These are phyloP conservation scores for Poecilobothrus nobilitatus DNA, from an alignment of 2,888 invertebrate species.

Conservation along the genomic window DNA sequence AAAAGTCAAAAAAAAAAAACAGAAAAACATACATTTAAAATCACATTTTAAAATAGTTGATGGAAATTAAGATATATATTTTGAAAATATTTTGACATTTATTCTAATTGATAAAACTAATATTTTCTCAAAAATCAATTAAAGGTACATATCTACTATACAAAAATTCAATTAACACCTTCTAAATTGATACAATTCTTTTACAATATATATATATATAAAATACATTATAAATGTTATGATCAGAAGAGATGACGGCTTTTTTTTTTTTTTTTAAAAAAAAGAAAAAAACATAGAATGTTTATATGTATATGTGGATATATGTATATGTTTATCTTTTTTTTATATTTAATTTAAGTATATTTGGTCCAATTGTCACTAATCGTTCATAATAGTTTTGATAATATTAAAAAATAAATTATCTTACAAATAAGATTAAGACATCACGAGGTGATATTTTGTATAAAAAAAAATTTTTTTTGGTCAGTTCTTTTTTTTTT, in stretches of 20 bases:
- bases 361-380: slow-evolving; percentile 1
- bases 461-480: neutral
- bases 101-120: neutral
- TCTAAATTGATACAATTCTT: neutral
- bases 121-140: neutral
- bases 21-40: neutral
- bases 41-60: neutral
- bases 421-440: neutral
- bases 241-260: neutral
- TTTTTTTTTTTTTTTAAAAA: too few relatives aligned
- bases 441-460: neutral
- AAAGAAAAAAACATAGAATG: neutral
- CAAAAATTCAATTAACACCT: neutral
- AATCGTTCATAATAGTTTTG: neutral
- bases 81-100: slow-evolving; percentile 4
- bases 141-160: neutral
- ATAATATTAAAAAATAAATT: neutral
- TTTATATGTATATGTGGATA: neutral
- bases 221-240: neutral
- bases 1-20: neutral
- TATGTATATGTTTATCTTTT: neutral
- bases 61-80: slow-evolving; percentile 2
- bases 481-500: neutral
- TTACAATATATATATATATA: neutral
- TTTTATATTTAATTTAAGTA: neutral